Conservation (phyloP, 2,888 invertebrate species). For the Noctua janthe region DNA sequence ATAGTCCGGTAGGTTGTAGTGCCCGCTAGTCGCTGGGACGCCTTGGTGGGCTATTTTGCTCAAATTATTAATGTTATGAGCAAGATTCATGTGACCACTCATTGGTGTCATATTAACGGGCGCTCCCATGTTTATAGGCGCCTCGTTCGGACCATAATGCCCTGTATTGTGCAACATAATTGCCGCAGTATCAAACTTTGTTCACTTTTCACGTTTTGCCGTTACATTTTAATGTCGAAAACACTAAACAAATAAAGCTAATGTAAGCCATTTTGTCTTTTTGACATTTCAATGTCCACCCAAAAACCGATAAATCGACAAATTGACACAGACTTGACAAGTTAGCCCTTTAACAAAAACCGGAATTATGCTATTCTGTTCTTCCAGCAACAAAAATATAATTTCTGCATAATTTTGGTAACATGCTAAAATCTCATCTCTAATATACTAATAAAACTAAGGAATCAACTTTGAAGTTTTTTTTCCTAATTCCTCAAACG, state of each 20-base stretch:
- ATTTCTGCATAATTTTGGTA: not conserved
- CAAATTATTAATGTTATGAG: constrained; percentile 79
- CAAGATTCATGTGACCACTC: constrained; percentile 74
- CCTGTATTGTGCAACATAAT: constrained; percentile 86
- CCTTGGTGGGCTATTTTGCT: constrained; percentile 77
- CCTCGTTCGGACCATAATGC: constrained; percentile 81
- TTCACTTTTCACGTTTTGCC: constrained; percentile 62
- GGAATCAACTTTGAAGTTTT: not conserved
- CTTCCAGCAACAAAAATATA: not conserved
- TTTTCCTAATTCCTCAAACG: too few species aligned
- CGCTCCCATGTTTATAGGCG: constrained; percentile 78
- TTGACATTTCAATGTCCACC: constrained; percentile 67
- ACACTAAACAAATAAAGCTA: constrained; percentile 78
- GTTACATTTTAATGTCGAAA: constrained; percentile 68
- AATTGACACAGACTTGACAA: constrained; percentile 30
- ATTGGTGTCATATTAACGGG: constrained; percentile 79
- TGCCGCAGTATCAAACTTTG: constrained; percentile 49
- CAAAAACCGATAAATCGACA: constrained; percentile 53
- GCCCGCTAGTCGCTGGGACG: constrained; percentile 69
- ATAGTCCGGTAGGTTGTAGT: constrained; percentile 78
- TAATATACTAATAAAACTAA: not conserved
- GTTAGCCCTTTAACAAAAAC: constrained; percentile 12
- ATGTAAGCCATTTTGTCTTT: constrained; percentile 84
- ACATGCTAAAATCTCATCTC: too few species aligned
- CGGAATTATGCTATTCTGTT: constrained; percentile 12